Evolutionary conservation across 2,888 invertebrate species (phyloP).

Genomic region (Hypercompe scribonia): DNA sequence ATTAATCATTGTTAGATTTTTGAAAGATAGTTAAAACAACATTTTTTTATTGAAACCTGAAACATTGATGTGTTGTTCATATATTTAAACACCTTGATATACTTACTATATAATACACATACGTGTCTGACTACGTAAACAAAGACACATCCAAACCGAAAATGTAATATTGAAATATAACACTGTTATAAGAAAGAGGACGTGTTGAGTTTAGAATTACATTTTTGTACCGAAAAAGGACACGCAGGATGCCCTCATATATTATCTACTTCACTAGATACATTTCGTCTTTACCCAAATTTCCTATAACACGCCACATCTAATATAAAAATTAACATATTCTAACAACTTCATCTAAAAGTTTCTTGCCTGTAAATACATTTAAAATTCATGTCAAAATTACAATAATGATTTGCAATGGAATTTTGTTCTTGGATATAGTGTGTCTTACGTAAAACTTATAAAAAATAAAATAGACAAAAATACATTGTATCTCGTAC

Average conservation of each 20-base stretch:
- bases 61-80: background rate
- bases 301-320: background rate
- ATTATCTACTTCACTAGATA: background rate
- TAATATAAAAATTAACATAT: background rate
- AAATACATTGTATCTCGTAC: too few species aligned
- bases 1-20: background rate
- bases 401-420: too few species aligned
- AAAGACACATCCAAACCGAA: too few species aligned
- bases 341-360: too few species aligned
- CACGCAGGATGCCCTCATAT: background rate
- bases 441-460: too few species aligned
- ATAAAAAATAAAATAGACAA: too few species aligned
- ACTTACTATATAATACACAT: too few species aligned
- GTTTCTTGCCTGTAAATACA: too few species aligned
- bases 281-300: background rate
- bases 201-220: background rate
- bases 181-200: background rate
- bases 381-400: too few species aligned
- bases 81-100: too few species aligned
- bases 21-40: background rate
- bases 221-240: background rate
- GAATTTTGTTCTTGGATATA: too few species aligned
- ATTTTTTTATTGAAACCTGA: background rate
- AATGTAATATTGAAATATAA: background rate
- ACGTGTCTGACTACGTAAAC: too few species aligned